Evolutionary conservation across 2,797 vertebrate genomes (phyloP), one percentile per base, ranked within the genome.

Genomic region (Thamnophis elegans): DNA sequence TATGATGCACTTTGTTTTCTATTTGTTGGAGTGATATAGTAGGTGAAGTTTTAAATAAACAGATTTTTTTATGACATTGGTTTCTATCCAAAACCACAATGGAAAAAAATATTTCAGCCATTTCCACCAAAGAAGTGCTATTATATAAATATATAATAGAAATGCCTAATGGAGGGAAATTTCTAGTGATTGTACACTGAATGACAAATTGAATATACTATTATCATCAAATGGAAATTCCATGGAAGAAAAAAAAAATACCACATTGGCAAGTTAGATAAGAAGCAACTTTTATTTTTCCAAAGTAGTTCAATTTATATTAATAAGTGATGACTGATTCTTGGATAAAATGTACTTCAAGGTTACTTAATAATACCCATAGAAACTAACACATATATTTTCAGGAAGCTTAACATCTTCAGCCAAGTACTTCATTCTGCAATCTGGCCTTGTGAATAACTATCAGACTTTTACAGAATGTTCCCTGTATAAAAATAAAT

Each of bases 311-410:
- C 88, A 86, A 95, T 96, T 97, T 96, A 94, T 87, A 94, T 93
- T 95, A 93, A 94, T 96, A 95, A 97, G 94, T 97, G 92, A 94
- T 94, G 90, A 90, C 94, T 96, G 96, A 93, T 87, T 95, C 96
- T 20, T 88, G 25, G 5, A 47, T 93, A 89, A 93, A 85, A 32
- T 92, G 78, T 94, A 85, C 25, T 93, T 96, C 94, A 94, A 93
- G 28, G 20, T 94, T 91, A 89, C 96, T 94, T 96, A 93, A 95
- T 95, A 95, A 95, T 89, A 90, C 58, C 90, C 68, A 95, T 90
- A 16, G 62, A 93, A 91, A 94, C 91, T 88, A 93, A 94, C 94
- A 96, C 95, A 97, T 95, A 73, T 91, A 51, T 91, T 86, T 85
- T 91, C 53, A 89, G 95, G 92, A 94, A 96, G 94, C 96, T 91